Evolutionary conservation across 1,140 invertebrate species (phyloP), one percentile per base, ranked within the genome.

Genomic region (Drosophila tsacasi): DNA sequence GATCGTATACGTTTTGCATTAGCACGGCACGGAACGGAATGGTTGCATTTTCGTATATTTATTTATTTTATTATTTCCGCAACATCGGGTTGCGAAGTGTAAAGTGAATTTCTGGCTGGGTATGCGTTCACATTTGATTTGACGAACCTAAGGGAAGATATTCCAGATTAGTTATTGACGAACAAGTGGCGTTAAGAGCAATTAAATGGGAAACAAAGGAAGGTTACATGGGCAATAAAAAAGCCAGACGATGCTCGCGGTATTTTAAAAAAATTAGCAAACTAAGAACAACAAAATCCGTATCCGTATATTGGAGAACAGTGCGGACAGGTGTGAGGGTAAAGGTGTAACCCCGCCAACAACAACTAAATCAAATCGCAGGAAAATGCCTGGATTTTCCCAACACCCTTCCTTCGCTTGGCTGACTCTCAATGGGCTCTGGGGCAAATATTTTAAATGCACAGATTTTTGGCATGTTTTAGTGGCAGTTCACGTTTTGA

Each of bases 321-420:
- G 44, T 27, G 10, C n/a, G 35, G 55, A 21, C 30, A 77, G 58
- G 58, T 76, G 62, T 66, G 44, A 55, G 69, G 19, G 63, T 17
- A 68, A 68, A 63, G 49, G 72, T 55, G 59, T 57, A 49, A 37
- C 17, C 58, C 47, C 7, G 44, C 63, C 72, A 73, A 75, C 74
- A 89, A 89, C 85, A 90, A 84, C 84, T 89, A 90, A 90, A 89
- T 89, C 85, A 89, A 89, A 89, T 89, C 85, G 85, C 85, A 89
- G 81, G 69, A 82, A 81, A 89, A 83, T 84, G 81, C 62, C 84
- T 50, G 39, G 67, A 61, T 61, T 74, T 44, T 25, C 25, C 63
- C 44, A 5, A 25, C 54, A 15, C 23, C 25, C 23, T 4, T 27
- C 80, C 68, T 19, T 60, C 68, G 84, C 60, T 81, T 84, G 83